These are phyloP conservation scores for Heliconius aoede DNA, from an alignment of 2,888 invertebrate genomes.

Conservation along the genomic window DNA sequence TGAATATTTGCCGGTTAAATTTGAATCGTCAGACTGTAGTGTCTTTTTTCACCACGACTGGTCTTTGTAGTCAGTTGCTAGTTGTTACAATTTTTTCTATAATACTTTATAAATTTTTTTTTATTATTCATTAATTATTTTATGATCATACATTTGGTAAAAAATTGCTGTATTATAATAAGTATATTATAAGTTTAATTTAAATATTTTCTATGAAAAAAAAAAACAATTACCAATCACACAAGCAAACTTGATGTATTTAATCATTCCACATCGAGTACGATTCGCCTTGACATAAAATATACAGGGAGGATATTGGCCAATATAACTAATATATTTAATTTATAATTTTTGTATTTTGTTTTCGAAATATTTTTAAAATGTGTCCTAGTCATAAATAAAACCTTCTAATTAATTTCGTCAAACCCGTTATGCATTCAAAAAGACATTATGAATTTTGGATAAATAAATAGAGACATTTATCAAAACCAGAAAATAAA, in stretches of 20 bases:
- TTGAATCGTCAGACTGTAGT: too few relatives aligned
- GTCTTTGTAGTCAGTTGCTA: too few relatives aligned
- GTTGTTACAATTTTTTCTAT: background rate
- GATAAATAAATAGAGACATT: background rate
- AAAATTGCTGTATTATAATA: background rate
- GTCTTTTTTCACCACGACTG: background rate
- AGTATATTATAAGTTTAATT: background rate
- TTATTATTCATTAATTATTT: too few relatives aligned
- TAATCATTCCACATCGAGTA: slow-evolving; percentile 15
- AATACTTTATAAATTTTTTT: background rate
- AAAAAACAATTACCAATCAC: slow-evolving; percentile 7
- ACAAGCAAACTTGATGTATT: slow-evolving; percentile 7
- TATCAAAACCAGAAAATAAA: background rate
- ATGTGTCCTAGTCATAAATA: background rate
- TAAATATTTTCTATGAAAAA: background rate
- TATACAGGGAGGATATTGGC: slow-evolving; percentile 28
- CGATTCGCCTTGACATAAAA: slow-evolving; percentile 31
- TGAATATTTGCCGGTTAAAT: too few relatives aligned
- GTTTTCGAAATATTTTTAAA: slow-evolving; percentile 26
- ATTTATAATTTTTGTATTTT: background rate
- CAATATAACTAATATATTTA: slow-evolving; percentile 11
- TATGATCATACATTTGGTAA: background rate
- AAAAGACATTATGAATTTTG: background rate
- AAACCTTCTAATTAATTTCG: slow-evolving; percentile 4
- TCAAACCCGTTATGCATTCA: background rate